These are phyloP conservation scores for Carduelis carduelis DNA, from an alignment of 2,797 vertebrate species.

Conservation along the genomic window DNA sequence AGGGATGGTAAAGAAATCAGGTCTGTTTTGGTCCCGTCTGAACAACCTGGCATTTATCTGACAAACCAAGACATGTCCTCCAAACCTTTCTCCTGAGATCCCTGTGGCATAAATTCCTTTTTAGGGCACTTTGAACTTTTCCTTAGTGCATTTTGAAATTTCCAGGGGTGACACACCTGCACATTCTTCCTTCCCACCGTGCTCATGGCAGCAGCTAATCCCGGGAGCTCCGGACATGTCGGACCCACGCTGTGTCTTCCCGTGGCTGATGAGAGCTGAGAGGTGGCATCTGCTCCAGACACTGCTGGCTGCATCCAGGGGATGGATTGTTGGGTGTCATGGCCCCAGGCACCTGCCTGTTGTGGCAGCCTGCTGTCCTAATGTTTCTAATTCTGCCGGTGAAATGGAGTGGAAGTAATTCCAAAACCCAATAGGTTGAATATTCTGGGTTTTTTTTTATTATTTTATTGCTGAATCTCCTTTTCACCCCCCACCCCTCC, in stretches of 20 bases:
- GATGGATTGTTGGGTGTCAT: not conserved
- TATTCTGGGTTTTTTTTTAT: not conserved
- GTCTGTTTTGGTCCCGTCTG: not conserved
- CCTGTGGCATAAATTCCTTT: not conserved
- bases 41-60: not conserved
- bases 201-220: not conserved
- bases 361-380: slow-evolving; percentile 51
- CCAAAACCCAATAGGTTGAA: slow-evolving; percentile 47
- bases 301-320: not conserved
- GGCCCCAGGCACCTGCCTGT: slow-evolving; percentile 26
- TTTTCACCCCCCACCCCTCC: not conserved
- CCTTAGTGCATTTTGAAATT: not conserved
- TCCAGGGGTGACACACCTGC: not conserved
- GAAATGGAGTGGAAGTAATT: slow-evolving; percentile 74
- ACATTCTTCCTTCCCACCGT: accelerated
- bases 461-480: not conserved
- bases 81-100: not conserved
- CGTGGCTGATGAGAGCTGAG: slow-evolving; percentile 38
- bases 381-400: slow-evolving; percentile 63
- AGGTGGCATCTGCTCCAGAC: slow-evolving; percentile 24
- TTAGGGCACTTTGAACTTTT: not conserved
- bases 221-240: not conserved
- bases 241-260: not conserved
- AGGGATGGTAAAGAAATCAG: not conserved
- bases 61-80: not conserved